Percentiles rank a stretch among this genome's conserved stretches.
phyloP scores from a whole-genome alignment of 2,797 vertebrate species.

The Pangasius macronema region DNA sequence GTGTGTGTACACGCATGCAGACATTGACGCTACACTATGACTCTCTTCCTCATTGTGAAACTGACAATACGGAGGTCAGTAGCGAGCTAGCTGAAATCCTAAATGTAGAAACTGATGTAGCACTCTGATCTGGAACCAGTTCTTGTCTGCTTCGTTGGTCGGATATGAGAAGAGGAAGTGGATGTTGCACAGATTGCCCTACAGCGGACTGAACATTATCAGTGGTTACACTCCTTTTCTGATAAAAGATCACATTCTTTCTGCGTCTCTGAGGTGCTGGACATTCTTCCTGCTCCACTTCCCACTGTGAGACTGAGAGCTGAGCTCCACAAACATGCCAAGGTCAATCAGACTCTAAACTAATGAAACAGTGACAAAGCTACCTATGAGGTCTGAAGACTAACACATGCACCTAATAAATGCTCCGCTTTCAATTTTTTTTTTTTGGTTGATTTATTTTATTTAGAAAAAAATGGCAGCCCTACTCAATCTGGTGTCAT shows the following conservation, averaged over 20 bases:
- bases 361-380: slow-evolving; percentile 3
- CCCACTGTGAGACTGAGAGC: neutral
- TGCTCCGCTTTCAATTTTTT: neutral
- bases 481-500: neutral
- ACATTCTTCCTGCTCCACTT: neutral
- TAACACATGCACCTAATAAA: neutral
- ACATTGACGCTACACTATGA: neutral
- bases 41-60: slow-evolving; percentile 9
- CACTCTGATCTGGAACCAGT: neutral
- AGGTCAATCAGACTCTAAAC: slow-evolving; percentile 10
- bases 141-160: neutral
- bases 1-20: neutral
- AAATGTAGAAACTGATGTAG: neutral
- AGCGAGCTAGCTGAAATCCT: neutral
- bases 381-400: neutral
- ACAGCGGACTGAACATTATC: neutral
- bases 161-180: neutral
- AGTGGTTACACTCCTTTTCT: neutral
- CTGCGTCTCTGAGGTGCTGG: neutral
- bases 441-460: neutral
- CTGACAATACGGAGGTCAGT: neutral
- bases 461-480: neutral
- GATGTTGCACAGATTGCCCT: neutral
- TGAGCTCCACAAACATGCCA: neutral
- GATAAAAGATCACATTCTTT: neutral